Evolutionary conservation across 53 echinoderm and acorn worm species (phyloP).

Genomic region (Actinopyga echinites): DNA sequence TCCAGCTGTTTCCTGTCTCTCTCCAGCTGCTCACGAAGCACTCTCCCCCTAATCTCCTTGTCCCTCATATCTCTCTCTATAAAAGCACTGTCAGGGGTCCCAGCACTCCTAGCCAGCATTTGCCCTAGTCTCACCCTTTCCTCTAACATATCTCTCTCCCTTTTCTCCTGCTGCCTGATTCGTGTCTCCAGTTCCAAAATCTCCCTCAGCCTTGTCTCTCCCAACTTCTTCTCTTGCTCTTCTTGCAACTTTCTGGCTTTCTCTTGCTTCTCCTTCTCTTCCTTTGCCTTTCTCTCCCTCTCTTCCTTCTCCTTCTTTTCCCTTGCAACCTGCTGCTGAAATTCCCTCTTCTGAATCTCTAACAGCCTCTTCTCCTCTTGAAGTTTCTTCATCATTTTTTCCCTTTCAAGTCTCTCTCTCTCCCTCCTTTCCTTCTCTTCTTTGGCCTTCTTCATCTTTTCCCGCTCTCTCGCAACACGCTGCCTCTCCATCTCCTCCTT

Average conservation of each 20-base stretch:
- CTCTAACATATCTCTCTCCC: background rate
- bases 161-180: conserved; percentile 21
- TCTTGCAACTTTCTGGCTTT: background rate
- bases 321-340: background rate
- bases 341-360: background rate
- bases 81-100: background rate
- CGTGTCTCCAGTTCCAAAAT: conserved; percentile 13
- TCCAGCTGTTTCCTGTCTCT: conserved; percentile 1
- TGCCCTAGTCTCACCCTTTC: background rate
- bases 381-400: background rate
- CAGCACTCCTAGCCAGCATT: background rate
- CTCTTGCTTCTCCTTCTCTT: background rate
- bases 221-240: background rate
- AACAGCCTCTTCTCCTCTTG: background rate
- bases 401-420: background rate
- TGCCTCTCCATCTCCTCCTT: background rate
- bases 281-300: background rate
- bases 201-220: background rate
- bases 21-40: conserved; percentile 17
- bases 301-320: background rate
- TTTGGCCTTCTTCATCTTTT: background rate
- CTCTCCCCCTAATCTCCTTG: conserved; percentile 7
- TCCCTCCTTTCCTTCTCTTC: background rate
- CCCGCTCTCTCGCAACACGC: background rate
- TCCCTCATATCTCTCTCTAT: conserved; percentile 11